Conservation (phyloP, 2,888 invertebrate species). For the Pogonocherus hispidulus region DNA sequence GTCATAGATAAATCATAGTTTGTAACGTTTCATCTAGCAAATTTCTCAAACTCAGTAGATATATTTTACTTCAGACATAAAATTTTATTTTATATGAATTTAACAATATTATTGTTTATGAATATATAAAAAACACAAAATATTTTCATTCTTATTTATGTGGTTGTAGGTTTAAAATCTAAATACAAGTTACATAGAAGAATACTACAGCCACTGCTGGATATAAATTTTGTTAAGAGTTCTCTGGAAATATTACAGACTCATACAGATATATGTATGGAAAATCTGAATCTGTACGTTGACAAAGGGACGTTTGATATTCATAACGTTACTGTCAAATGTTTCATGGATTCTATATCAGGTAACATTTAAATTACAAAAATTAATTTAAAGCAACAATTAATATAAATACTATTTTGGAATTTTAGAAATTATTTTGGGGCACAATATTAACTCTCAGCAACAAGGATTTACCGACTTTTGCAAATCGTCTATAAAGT, state of each 20-base stretch:
- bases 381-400: too few species aligned
- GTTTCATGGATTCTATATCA: constrained; percentile 50
- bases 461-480: constrained; percentile 37
- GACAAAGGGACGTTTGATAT: constrained; percentile 50
- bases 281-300: constrained; percentile 42
- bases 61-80: too few species aligned
- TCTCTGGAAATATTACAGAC: constrained; percentile 39
- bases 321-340: constrained; percentile 43
- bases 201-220: constrained; percentile 53
- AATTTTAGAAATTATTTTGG: constrained; percentile 51
- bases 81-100: background rate
- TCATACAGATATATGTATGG: constrained; percentile 47
- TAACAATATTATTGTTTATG: background rate
- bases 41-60: too few species aligned
- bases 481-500: constrained; percentile 9
- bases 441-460: constrained; percentile 42
- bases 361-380: constrained; percentile 43
- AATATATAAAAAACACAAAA: too few species aligned
- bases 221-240: constrained; percentile 49
- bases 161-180: constrained; percentile 37
- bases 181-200: constrained; percentile 49
- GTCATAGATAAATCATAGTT: background rate
- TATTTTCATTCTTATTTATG: background rate
- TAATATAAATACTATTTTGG: background rate
- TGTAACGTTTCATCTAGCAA: background rate